A percentile compares a stretch with the other conserved stretches of the same genome.
These are phyloP conservation scores for Tiliacea aurago DNA, from an alignment of 2,888 invertebrate species.

Conservation along the genomic window DNA sequence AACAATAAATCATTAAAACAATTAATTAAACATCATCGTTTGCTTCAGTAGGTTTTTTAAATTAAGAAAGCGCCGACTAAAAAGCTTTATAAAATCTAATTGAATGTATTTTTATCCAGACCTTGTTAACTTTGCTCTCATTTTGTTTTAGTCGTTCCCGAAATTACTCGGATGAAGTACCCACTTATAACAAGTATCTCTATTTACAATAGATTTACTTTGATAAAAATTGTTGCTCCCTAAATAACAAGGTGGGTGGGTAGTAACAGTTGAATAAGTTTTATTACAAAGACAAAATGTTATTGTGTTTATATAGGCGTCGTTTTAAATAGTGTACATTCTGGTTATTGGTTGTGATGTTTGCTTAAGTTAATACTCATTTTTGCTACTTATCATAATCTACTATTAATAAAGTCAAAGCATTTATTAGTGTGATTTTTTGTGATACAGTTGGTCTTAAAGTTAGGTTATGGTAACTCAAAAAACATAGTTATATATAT, in stretches of 20 bases:
- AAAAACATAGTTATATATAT: too few relatives aligned
- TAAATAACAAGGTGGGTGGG: conserved; percentile 15
- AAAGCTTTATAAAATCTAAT: conserved; percentile 39
- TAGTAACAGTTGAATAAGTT: conserved; percentile 1
- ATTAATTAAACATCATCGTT: background rate
- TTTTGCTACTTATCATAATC: background rate
- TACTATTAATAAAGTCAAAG: background rate
- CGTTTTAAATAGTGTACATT: background rate
- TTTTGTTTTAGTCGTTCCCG: conserved; percentile 41
- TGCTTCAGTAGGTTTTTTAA: background rate
- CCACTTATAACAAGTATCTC: conserved; percentile 51
- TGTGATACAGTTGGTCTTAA: too few relatives aligned
- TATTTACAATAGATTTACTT: conserved; percentile 57
- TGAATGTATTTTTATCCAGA: conserved; percentile 48
- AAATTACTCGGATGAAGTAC: conserved; percentile 55
- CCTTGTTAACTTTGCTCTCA: conserved; percentile 50
- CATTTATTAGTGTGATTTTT: too few relatives aligned
- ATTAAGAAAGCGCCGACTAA: conserved; percentile 3
- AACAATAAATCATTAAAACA: background rate
- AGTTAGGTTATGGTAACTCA: too few relatives aligned
- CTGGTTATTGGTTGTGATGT: background rate
- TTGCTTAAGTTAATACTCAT: background rate
- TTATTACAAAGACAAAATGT: background rate
- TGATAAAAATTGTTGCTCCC: conserved; percentile 27
- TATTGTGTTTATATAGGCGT: background rate